These are phyloP conservation scores for Uropetala carovei DNA, from an alignment of 2,888 invertebrate genomes.

Conservation along the genomic window DNA sequence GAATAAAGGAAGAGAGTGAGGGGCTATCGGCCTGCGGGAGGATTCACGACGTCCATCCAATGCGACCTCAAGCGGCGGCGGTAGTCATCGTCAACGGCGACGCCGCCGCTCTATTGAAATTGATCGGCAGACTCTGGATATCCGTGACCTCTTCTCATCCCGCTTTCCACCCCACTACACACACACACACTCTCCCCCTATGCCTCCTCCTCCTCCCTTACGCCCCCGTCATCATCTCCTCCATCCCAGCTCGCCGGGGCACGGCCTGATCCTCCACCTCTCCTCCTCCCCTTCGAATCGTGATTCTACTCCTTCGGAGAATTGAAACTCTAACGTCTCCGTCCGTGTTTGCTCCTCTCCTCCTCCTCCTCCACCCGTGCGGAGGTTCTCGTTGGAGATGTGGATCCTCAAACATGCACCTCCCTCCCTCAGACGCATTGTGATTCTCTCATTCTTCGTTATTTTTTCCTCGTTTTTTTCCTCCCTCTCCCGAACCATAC, in stretches of 20 bases:
- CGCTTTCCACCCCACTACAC: slow-evolving; percentile 36
- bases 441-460: slow-evolving; percentile 29
- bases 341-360: background rate
- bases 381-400: background rate
- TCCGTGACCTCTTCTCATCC: slow-evolving; percentile 58
- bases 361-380: background rate
- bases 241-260: slow-evolving; percentile 13
- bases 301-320: slow-evolving; percentile 31
- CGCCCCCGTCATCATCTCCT: background rate
- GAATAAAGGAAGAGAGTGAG: background rate
- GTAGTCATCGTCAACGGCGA: slow-evolving; percentile 34
- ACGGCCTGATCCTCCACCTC: slow-evolving; percentile 40
- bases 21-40: background rate
- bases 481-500: background rate
- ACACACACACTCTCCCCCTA: slow-evolving; percentile 13
- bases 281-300: background rate
- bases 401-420: background rate
- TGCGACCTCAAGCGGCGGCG: slow-evolving; percentile 13
- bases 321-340: background rate
- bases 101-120: slow-evolving; percentile 59
- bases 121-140: slow-evolving; percentile 48
- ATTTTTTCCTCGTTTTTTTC: slow-evolving; percentile 9
- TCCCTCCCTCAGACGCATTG: background rate
- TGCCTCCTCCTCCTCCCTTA: background rate
- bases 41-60: slow-evolving; percentile 29